Evolutionary conservation across 2,797 vertebrate genomes (phyloP).

Genomic region (Enteromius thamalakanensis): DNA sequence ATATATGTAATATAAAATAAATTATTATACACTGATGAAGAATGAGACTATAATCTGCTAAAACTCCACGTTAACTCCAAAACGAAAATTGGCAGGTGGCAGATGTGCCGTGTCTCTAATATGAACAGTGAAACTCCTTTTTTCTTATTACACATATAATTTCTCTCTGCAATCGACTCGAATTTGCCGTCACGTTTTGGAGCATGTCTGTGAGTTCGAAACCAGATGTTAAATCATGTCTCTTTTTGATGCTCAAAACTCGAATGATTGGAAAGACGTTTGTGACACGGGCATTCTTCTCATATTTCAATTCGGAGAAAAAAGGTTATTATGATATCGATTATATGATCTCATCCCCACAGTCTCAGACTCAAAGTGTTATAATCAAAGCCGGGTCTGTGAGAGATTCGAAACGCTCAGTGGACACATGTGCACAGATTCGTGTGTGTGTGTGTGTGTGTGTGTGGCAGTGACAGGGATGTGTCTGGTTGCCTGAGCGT

Average conservation of each 20-base stretch:
- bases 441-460: neutral
- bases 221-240: constrained; percentile 33
- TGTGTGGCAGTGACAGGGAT: constrained; percentile 7
- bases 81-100: neutral
- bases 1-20: neutral
- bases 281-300: constrained; percentile 25
- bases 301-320: constrained; percentile 29
- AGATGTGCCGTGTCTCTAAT: neutral
- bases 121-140: neutral
- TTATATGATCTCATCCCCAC: constrained; percentile 26
- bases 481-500: neutral
- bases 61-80: neutral
- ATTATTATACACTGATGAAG: neutral
- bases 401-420: constrained; percentile 6
- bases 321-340: constrained; percentile 26
- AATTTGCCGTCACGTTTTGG: constrained; percentile 6
- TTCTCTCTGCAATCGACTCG: neutral
- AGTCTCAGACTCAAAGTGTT: constrained; percentile 15
- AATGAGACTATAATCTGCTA: neutral
- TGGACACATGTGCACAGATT: neutral
- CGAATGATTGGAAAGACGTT: neutral
- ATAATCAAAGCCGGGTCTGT: constrained; percentile 11
- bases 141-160: neutral
- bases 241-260: constrained; percentile 8
- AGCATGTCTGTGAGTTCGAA: neutral